These are phyloP conservation scores for Ichneumoninae sp. DNA, from an alignment of 2,888 invertebrate genomes.

Conservation along the genomic window DNA sequence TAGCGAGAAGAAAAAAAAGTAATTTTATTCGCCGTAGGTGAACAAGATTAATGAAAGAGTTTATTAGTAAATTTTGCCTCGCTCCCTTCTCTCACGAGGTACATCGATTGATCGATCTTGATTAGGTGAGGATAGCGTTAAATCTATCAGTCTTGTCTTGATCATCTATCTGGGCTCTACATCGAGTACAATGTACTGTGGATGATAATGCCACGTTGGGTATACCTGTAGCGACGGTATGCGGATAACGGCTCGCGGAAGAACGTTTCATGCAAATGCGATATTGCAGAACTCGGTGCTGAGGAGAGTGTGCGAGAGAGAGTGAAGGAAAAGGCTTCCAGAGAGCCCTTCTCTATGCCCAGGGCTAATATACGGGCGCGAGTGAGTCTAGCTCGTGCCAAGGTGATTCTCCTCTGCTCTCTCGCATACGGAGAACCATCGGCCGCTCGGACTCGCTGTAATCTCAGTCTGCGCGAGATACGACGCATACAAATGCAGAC, in stretches of 20 bases:
- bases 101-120: constrained; percentile 66
- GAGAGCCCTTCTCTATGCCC: constrained; percentile 45
- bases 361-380: constrained; percentile 61
- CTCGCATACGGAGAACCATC: constrained; percentile 7
- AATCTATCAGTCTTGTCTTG: constrained; percentile 64
- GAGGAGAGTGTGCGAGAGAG: constrained; percentile 31
- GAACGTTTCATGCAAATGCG: constrained; percentile 65
- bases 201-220: not conserved
- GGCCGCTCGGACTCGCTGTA: constrained; percentile 59
- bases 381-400: constrained; percentile 64
- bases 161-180: constrained; percentile 37
- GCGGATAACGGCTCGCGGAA: constrained; percentile 61
- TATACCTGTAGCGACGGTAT: constrained; percentile 43
- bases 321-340: constrained; percentile 25
- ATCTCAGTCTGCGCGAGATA: constrained; percentile 71
- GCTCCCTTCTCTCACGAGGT: not conserved
- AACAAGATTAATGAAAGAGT: constrained; percentile 61
- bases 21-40: not conserved
- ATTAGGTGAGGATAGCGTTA: constrained; percentile 65
- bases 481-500: constrained; percentile 73
- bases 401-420: constrained; percentile 58
- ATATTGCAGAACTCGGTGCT: constrained; percentile 52
- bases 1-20: not conserved
- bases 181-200: constrained; percentile 14
- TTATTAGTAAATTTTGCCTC: constrained; percentile 57